Conservation (phyloP, 2,113 vertebrate species). For the Stictonetta naevosa region DNA sequence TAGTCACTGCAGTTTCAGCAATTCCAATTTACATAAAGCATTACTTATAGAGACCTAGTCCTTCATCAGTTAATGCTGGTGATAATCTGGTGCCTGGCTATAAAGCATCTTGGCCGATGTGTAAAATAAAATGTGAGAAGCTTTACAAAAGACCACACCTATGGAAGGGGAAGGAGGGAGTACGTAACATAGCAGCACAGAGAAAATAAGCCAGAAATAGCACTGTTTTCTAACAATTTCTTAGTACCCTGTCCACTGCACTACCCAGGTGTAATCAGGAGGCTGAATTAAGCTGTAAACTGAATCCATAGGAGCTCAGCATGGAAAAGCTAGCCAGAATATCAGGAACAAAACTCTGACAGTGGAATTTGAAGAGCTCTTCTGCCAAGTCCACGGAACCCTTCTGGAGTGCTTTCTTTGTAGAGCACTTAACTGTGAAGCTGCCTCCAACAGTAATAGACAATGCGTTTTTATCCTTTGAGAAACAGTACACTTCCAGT, state of each 20-base stretch:
- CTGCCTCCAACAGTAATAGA: background rate
- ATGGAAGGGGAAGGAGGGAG: background rate
- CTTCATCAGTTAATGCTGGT: background rate
- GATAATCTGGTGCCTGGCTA: background rate
- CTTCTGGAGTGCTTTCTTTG: background rate
- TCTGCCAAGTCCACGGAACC: background rate
- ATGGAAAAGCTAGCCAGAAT: background rate
- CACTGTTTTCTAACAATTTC: background rate
- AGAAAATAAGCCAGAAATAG: background rate
- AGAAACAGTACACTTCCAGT: background rate
- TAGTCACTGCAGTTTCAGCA: background rate
- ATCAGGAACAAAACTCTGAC: background rate
- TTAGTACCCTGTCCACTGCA: background rate
- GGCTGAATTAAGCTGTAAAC: background rate
- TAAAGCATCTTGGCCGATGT: background rate
- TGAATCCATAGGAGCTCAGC: slow-evolving; percentile 11
- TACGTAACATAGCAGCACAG: background rate
- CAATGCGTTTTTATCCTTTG: background rate
- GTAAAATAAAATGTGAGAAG: background rate
- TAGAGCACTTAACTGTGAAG: background rate
- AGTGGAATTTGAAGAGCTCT: slow-evolving; percentile 33
- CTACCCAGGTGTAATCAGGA: background rate
- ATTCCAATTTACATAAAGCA: background rate
- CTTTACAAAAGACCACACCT: background rate
- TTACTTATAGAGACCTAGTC: background rate